Evolutionary conservation across 2,113 vertebrate species (phyloP).

Genomic region (Tragelaphus buxtoni): DNA sequence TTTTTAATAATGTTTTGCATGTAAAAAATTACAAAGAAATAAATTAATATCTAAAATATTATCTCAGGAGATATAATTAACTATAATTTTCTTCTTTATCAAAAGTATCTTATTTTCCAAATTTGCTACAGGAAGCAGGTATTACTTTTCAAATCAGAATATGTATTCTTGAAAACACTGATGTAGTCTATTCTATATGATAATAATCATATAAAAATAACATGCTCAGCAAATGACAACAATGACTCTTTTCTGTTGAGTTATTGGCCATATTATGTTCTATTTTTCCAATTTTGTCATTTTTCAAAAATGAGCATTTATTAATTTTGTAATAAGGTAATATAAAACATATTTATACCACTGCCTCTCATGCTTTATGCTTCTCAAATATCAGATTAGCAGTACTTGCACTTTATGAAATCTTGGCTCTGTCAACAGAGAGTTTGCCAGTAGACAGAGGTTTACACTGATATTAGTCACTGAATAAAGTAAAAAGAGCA

Average conservation of each 20-base stretch:
- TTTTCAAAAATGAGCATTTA: not conserved
- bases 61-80: not conserved
- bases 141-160: slow-evolving; percentile 8
- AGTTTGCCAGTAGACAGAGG: not conserved
- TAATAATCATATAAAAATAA: not conserved
- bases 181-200: not conserved
- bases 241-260: not conserved
- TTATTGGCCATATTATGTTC: not conserved
- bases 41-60: not conserved
- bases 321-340: not conserved
- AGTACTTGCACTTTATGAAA: not conserved
- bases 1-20: not conserved
- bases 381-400: not conserved
- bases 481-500: not conserved
- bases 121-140: not conserved
- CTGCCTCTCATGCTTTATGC: not conserved
- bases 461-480: not conserved
- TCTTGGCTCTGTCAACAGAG: not conserved
- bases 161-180: not conserved
- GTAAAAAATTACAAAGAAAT: not conserved
- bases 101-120: not conserved
- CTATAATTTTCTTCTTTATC: not conserved
- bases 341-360: not conserved
- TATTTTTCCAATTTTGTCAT: not conserved
- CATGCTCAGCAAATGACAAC: not conserved